These are phyloP conservation scores for Eumeta japonica DNA, from an alignment of 1,140 invertebrate species.

Conservation along the genomic window DNA sequence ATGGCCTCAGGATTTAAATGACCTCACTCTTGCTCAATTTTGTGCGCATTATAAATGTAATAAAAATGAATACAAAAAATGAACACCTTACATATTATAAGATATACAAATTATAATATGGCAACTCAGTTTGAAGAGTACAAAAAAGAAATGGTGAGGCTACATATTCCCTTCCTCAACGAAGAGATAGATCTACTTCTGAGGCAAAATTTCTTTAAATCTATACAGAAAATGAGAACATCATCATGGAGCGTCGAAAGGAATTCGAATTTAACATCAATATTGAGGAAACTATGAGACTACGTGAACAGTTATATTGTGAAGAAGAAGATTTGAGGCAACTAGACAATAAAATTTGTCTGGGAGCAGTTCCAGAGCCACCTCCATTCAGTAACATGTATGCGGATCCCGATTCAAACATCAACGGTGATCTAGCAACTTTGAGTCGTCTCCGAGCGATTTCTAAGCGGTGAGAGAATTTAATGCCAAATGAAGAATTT, in stretches of 20 bases:
- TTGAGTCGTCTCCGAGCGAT: neutral
- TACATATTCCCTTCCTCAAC: conserved; percentile 28
- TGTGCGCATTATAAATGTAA: conserved; percentile 16
- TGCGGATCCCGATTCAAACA: neutral
- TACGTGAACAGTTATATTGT: conserved; percentile 15
- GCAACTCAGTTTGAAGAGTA: conserved; percentile 33
- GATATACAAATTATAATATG: no score
- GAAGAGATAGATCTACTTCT: conserved; percentile 22
- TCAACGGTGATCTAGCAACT: neutral
- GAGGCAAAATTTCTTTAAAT: conserved; percentile 22
- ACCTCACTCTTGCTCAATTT: conserved; percentile 19
- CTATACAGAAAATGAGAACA: conserved; percentile 17
- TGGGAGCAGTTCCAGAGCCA: no score
- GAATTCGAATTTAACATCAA: conserved; percentile 23
- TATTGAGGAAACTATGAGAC: conserved; percentile 21
- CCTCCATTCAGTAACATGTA: neutral
- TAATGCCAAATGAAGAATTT: neutral
- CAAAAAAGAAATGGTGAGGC: conserved; percentile 26
- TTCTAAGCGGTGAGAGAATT: neutral
- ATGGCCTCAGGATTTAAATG: neutral
- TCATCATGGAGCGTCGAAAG: conserved; percentile 17
- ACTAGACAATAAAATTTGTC: no score
- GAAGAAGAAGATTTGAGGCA: conserved; percentile 10
- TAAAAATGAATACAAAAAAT: conserved; percentile 11
- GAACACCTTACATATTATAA: conserved; percentile 22